Conservation (phyloP, 2,888 invertebrate species). For the Amiota communis region DNA sequence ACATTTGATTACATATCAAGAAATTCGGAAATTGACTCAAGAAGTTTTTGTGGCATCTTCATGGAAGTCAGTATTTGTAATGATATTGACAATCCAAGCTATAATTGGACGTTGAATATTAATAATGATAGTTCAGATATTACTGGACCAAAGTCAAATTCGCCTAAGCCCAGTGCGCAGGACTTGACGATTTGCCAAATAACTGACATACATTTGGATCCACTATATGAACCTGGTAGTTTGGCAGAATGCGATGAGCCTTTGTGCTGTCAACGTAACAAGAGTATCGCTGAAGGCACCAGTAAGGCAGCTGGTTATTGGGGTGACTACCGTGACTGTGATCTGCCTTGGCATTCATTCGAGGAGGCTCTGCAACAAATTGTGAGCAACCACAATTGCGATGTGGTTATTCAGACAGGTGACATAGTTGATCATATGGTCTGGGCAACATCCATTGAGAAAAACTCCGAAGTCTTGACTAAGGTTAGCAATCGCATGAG, state of each 20-base stretch:
- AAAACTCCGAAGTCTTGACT: slow-evolving; percentile 77
- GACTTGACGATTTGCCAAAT: slow-evolving; percentile 67
- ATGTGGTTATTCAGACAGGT: slow-evolving; percentile 87
- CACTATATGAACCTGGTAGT: slow-evolving; percentile 79
- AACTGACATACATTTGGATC: slow-evolving; percentile 84
- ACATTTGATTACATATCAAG: slow-evolving; percentile 77
- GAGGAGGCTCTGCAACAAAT: slow-evolving; percentile 80
- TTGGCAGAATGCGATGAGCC: slow-evolving; percentile 83
- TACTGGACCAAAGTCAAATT: slow-evolving; percentile 57
- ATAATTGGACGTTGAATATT: slow-evolving; percentile 63
- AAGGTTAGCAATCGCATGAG: slow-evolving; percentile 75
- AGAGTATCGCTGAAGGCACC: slow-evolving; percentile 49
- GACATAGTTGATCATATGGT: slow-evolving; percentile 89
- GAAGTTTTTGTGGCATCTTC: slow-evolving; percentile 70
- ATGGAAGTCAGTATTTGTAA: slow-evolving; percentile 64
- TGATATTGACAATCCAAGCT: slow-evolving; percentile 48
- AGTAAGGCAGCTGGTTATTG: slow-evolving; percentile 80
- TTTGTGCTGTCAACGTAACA: slow-evolving; percentile 81
- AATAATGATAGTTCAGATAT: slow-evolving; percentile 41
- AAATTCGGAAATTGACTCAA: slow-evolving; percentile 73
- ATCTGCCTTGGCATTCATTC: slow-evolving; percentile 81
- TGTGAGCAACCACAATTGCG: slow-evolving; percentile 76
- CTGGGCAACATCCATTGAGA: slow-evolving; percentile 85
- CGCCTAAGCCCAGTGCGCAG: slow-evolving; percentile 47
- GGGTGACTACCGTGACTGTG: slow-evolving; percentile 87